These are phyloP conservation scores for Tipula helvola DNA, from an alignment of 2,888 invertebrate species.

Conservation along the genomic window DNA sequence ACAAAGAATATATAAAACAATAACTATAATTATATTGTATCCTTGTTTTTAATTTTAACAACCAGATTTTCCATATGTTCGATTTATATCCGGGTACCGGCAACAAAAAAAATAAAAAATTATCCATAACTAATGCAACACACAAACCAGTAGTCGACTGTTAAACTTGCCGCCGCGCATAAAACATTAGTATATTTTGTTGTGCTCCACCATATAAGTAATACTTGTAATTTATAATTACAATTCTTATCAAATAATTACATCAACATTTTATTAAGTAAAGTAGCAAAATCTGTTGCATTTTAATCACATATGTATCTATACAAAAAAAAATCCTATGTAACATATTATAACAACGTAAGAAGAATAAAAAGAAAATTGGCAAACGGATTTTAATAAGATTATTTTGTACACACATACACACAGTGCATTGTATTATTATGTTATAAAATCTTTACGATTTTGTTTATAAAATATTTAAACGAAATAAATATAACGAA, in stretches of 20 bases:
- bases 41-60: neutral
- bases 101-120: neutral
- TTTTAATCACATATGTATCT: neutral
- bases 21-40: neutral
- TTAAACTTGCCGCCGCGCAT: neutral
- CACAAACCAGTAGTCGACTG: neutral
- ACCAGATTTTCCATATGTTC: neutral
- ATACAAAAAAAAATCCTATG: neutral
- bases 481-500: neutral
- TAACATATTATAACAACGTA: neutral
- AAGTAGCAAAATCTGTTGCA: constrained; percentile 4
- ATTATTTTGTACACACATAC: neutral
- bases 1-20: neutral
- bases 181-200: neutral
- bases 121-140: neutral
- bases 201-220: neutral
- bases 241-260: neutral
- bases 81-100: neutral
- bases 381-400: neutral
- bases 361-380: neutral
- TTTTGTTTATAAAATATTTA: neutral
- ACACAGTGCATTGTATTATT: neutral
- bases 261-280: neutral
- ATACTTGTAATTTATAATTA: neutral
- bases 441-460: neutral